phyloP scores from a whole-genome alignment of 2,888 invertebrate species.

The Chrysolina haemoptera region DNA sequence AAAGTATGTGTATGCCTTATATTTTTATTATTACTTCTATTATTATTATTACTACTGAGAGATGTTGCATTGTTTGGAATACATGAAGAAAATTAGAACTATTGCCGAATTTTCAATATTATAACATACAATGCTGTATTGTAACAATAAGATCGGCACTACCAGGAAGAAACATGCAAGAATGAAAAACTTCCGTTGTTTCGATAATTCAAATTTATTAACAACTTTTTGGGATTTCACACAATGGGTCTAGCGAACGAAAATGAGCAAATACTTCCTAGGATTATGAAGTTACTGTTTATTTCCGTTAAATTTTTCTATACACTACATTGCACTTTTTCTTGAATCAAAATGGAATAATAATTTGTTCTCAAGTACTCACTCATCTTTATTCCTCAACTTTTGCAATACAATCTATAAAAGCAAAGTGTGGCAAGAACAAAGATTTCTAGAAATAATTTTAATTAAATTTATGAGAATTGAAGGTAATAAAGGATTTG shows the following conservation, averaged over 20 bases:
- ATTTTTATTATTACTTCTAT: too few relatives aligned
- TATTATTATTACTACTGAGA: too few relatives aligned
- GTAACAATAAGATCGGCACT: too few relatives aligned
- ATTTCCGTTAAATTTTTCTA: neutral
- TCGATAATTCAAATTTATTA: slow-evolving; percentile 26
- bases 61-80: too few relatives aligned
- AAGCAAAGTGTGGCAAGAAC: slow-evolving; percentile 44
- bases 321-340: neutral
- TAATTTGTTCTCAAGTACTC: slow-evolving; percentile 10
- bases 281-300: neutral
- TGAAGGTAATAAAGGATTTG: neutral
- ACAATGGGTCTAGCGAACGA: slow-evolving; percentile 25
- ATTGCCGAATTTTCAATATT: too few relatives aligned
- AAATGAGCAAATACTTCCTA: slow-evolving; percentile 29
- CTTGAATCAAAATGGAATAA: neutral
- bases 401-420: slow-evolving; percentile 54
- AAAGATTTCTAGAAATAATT: too few relatives aligned
- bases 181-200: neutral
- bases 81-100: too few relatives aligned
- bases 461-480: too few relatives aligned
- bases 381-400: slow-evolving; percentile 36
- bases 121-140: too few relatives aligned
- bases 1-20: too few relatives aligned
- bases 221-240: slow-evolving; percentile 32
- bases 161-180: neutral